A percentile compares a stretch with the other conserved stretches of the same genome.
Evolutionary conservation across 2,113 vertebrate genomes (phyloP).

Genomic region (Aplodontia rufa): DNA sequence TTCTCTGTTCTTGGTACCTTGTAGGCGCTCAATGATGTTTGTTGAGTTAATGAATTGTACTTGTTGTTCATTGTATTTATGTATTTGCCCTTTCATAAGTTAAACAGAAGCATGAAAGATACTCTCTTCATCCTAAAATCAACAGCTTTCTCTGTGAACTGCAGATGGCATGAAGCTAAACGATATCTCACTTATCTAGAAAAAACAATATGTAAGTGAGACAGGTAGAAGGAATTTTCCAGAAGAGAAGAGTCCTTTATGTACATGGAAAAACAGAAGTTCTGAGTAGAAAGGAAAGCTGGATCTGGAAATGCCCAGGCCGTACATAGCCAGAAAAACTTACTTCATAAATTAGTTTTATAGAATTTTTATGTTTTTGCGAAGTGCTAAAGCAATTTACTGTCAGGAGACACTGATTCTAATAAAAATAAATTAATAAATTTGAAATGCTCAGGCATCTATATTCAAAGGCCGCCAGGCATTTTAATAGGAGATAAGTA

Average conservation of each 20-base stretch:
- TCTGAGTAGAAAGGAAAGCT: background rate
- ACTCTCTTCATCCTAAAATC: background rate
- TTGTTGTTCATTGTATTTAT: background rate
- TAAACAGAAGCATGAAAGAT: background rate
- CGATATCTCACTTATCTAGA: background rate
- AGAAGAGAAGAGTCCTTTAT: background rate
- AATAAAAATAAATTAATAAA: conserved; percentile 75
- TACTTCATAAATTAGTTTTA: conserved; percentile 58
- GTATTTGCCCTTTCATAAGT: background rate
- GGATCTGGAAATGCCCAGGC: background rate
- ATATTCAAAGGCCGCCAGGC: conserved; percentile 46
- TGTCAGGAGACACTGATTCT: conserved; percentile 60
- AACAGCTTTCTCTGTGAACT: background rate
- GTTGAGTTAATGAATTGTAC: background rate
- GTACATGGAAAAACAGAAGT: background rate
- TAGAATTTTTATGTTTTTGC: conserved; percentile 58
- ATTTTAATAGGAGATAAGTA: conserved; percentile 70
- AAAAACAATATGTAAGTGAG: background rate
- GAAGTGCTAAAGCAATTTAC: conserved; percentile 59
- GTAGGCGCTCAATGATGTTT: background rate
- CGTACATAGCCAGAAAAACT: conserved; percentile 13
- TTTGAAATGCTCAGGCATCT: conserved; percentile 44
- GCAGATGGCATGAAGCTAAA: background rate
- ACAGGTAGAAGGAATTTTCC: background rate
- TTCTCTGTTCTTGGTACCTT: background rate